Conservation (phyloP, 2,888 invertebrate genomes). For the Chrysolina oricalcia region DNA sequence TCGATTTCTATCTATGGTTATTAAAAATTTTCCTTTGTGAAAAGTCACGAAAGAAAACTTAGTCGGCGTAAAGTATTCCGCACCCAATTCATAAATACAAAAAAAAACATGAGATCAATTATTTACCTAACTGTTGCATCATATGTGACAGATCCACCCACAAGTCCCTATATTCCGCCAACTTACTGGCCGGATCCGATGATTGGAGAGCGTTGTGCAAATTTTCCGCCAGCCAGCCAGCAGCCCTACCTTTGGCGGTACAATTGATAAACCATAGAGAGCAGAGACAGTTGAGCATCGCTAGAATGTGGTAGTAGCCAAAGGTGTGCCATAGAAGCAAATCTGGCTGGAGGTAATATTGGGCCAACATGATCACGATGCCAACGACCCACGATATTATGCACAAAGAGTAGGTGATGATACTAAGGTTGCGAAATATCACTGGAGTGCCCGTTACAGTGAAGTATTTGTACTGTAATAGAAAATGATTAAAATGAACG, state of each 20-base stretch:
- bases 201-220: conserved; percentile 78
- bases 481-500: conserved; percentile 1
- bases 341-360: conserved; percentile 82
- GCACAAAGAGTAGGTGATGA: conserved; percentile 79
- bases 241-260: conserved; percentile 70
- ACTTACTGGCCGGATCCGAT: conserved; percentile 77
- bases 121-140: conserved; percentile 83
- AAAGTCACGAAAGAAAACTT: no score
- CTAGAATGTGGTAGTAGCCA: conserved; percentile 83
- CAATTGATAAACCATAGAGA: conserved; percentile 77
- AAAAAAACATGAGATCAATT: no score
- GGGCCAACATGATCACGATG: conserved; percentile 79
- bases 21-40: no score
- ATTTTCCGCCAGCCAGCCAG: conserved; percentile 78
- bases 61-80: no score
- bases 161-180: conserved; percentile 79
- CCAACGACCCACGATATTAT: conserved; percentile 80
- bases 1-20: no score
- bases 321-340: conserved; percentile 83
- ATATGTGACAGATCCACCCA: conserved; percentile 82
- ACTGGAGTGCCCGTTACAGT: conserved; percentile 79
- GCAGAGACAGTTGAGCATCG: conserved; percentile 83
- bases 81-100: no score
- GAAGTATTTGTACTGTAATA: conserved; percentile 76
- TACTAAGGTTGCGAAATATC: conserved; percentile 78